phyloP scores from a whole-genome alignment of 2,888 invertebrate species.

The Microplitis deprimator region DNA sequence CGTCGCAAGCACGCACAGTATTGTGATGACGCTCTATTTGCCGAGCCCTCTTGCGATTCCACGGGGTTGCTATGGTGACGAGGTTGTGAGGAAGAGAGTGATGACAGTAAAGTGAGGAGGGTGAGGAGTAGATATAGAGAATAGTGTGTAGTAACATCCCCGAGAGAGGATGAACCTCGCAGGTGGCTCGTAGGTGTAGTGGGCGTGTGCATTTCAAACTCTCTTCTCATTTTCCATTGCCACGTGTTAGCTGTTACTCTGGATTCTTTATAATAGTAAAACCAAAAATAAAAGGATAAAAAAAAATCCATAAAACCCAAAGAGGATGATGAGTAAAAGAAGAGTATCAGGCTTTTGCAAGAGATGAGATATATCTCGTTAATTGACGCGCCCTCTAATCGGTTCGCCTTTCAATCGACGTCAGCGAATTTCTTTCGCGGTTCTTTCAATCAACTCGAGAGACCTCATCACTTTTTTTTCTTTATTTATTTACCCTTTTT shows the following conservation, averaged over 20 bases:
- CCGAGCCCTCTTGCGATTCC: conserved; percentile 38
- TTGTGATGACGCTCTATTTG: conserved; percentile 43
- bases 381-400: conserved; percentile 32
- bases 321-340: background rate
- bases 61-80: conserved; percentile 38
- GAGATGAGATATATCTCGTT: conserved; percentile 29
- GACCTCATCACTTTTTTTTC: background rate
- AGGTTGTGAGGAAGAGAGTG: conserved; percentile 7
- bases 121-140: conserved; percentile 30
- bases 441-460: conserved; percentile 36
- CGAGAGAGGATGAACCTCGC: conserved; percentile 41
- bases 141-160: conserved; percentile 39
- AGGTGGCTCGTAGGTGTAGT: conserved; percentile 45
- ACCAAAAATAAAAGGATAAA: background rate
- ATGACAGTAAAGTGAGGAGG: conserved; percentile 2
- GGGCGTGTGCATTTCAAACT: conserved; percentile 44
- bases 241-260: conserved; percentile 23
- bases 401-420: conserved; percentile 34
- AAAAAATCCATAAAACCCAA: background rate
- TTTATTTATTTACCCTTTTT: conserved; percentile 5
- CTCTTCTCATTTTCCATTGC: conserved; percentile 36
- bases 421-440: conserved; percentile 36
- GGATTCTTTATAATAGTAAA: conserved; percentile 10
- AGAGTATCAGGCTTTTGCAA: background rate
- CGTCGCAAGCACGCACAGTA: conserved; percentile 40